These are phyloP conservation scores for Cyclargus thomasi DNA, from an alignment of 1,140 invertebrate species.

Conservation along the genomic window DNA sequence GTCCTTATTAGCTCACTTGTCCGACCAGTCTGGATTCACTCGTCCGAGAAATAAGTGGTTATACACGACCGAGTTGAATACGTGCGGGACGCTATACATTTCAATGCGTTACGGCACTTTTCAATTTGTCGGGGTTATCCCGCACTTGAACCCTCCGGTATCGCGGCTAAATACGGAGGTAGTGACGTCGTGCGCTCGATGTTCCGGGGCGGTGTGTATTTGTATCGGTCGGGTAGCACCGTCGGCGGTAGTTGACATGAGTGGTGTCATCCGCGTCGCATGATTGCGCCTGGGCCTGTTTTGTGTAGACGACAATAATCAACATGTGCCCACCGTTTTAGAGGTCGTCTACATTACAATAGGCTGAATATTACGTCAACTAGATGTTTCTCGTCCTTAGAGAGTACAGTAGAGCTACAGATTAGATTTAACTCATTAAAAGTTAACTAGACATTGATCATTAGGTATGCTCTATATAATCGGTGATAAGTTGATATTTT, in stretches of 20 bases:
- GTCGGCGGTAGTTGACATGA: slow-evolving; percentile 41
- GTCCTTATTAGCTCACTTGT: slow-evolving; percentile 54
- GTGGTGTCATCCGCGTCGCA: slow-evolving; percentile 48
- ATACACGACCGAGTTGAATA: slow-evolving; percentile 27
- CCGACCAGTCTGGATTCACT: slow-evolving; percentile 45
- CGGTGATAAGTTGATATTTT: too few species aligned
- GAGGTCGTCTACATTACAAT: background rate
- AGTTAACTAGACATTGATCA: too few species aligned
- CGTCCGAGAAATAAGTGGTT: slow-evolving; percentile 41
- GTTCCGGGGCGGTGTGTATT: slow-evolving; percentile 7
- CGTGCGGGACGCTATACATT: background rate
- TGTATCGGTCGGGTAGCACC: slow-evolving; percentile 27
- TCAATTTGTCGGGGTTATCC: slow-evolving; percentile 38
- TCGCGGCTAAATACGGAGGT: slow-evolving; percentile 25
- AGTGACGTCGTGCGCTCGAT: background rate
- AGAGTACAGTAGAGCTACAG: too few species aligned
- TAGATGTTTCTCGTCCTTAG: background rate
- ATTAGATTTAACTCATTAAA: too few species aligned
- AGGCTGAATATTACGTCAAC: background rate
- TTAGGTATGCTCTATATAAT: too few species aligned
- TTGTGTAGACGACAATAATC: slow-evolving; percentile 47
- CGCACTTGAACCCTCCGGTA: slow-evolving; percentile 31
- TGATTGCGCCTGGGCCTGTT: slow-evolving; percentile 52
- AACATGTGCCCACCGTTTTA: background rate
- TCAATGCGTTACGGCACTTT: slow-evolving; percentile 21